phyloP scores from a whole-genome alignment of 2,888 invertebrate species.

The Chironomus riparius region DNA sequence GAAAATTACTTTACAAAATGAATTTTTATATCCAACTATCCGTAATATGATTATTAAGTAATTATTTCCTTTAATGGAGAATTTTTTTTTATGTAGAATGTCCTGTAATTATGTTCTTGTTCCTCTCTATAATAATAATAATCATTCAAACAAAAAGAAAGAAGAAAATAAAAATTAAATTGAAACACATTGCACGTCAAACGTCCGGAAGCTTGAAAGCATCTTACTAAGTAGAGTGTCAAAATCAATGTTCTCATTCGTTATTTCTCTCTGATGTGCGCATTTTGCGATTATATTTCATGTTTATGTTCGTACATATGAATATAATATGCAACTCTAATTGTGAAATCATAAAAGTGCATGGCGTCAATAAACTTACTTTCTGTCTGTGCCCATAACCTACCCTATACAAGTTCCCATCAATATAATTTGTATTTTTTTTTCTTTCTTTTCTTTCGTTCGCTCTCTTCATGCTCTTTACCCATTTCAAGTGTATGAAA shows the following conservation, averaged over 20 bases:
- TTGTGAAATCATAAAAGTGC: conserved; percentile 12
- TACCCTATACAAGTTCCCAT: conserved; percentile 14
- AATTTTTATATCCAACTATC: no score
- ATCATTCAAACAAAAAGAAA: background rate
- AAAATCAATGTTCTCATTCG: background rate
- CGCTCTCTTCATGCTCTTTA: background rate
- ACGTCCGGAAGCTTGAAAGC: background rate
- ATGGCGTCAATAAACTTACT: conserved; percentile 22
- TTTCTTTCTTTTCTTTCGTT: background rate
- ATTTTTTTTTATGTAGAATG: no score
- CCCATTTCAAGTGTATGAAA: background rate
- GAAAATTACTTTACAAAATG: no score
- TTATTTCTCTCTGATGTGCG: background rate
- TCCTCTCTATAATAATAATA: background rate
- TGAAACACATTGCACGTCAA: background rate
- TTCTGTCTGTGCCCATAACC: conserved; percentile 16
- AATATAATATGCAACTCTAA: background rate
- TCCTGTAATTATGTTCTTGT: background rate
- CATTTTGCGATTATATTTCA: background rate
- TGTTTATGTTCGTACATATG: background rate
- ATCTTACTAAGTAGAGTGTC: background rate
- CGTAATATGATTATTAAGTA: no score
- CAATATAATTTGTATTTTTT: background rate
- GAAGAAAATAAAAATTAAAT: background rate
- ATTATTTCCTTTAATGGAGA: no score